These are phyloP conservation scores for Colletes gigas DNA, from an alignment of 1,140 invertebrate genomes.

Conservation along the genomic window DNA sequence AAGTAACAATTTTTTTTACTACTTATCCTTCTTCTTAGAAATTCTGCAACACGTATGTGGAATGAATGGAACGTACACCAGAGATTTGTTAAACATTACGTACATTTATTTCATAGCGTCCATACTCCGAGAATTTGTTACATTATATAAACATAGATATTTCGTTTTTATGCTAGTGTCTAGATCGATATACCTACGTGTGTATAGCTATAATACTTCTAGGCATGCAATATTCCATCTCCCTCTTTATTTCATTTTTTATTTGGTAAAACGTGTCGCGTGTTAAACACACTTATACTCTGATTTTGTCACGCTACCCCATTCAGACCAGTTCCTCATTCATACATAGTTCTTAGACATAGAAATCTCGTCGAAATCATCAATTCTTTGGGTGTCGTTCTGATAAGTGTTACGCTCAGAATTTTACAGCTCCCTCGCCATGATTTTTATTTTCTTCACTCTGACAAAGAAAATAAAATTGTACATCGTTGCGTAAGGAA, in stretches of 20 bases:
- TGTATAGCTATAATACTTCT: conserved; percentile 51
- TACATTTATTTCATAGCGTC: conserved; percentile 58
- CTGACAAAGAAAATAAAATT: background rate
- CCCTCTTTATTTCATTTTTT: background rate
- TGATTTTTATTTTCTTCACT: background rate
- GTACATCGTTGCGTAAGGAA: too few relatives aligned
- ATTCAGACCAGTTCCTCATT: conserved; percentile 25
- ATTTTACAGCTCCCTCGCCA: conserved; percentile 1
- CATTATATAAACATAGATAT: conserved; percentile 67
- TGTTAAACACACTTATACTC: conserved; percentile 51
- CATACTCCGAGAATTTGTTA: conserved; percentile 61
- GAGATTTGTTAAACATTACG: conserved; percentile 43
- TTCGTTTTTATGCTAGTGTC: conserved; percentile 59
- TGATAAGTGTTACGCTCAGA: background rate
- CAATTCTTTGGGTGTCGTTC: background rate
- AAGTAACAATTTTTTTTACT: too few relatives aligned
- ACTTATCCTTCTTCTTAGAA: too few relatives aligned
- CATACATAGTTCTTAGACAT: conserved; percentile 26
- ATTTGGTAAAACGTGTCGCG: conserved; percentile 55
- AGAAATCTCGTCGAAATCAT: too few relatives aligned
- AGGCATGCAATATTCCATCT: conserved; percentile 58
- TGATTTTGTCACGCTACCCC: conserved; percentile 20
- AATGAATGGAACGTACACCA: background rate
- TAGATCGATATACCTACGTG: conserved; percentile 57
- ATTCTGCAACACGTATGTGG: too few relatives aligned